Percentiles rank a stretch among this genome's conserved stretches.
Evolutionary conservation across 2,113 vertebrate genomes (phyloP).

Genomic region (Xiphorhynchus elegans): DNA sequence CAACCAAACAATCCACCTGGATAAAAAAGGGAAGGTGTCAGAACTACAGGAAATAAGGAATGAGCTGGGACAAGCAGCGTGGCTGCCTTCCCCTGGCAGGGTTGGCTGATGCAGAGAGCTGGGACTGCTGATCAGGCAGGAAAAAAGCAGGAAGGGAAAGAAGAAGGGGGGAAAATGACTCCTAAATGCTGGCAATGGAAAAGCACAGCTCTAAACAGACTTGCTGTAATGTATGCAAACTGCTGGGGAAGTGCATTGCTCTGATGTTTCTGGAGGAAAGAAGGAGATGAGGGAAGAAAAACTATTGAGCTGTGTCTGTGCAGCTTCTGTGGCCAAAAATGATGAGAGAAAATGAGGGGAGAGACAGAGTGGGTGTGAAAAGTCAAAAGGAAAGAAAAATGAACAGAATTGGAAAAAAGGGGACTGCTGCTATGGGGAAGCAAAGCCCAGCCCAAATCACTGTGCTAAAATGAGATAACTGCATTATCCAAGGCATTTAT

Average conservation of each 20-base stretch:
- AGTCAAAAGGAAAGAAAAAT: background rate
- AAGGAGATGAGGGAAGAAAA: background rate
- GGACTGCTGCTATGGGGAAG: background rate
- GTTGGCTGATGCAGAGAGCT: background rate
- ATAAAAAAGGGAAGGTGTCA: background rate
- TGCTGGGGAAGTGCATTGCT: background rate
- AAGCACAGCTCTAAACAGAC: background rate
- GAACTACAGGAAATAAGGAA: background rate
- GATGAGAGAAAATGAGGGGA: background rate
- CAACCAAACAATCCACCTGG: background rate
- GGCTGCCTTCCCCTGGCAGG: background rate
- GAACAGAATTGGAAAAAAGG: background rate
- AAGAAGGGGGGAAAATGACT: background rate
- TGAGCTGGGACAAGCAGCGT: background rate
- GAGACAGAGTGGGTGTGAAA: background rate
- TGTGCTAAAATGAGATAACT: background rate
- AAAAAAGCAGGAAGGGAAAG: background rate
- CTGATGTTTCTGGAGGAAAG: background rate
- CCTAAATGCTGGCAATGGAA: background rate
- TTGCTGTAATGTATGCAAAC: background rate
- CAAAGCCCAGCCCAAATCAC: background rate
- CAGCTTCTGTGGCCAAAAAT: background rate
- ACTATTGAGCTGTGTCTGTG: rapidly evolving
- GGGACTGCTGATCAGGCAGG: background rate
- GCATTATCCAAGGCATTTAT: background rate